Evolutionary conservation across 2,797 vertebrate genomes (phyloP).

Genomic region (Allobates femoralis): DNA sequence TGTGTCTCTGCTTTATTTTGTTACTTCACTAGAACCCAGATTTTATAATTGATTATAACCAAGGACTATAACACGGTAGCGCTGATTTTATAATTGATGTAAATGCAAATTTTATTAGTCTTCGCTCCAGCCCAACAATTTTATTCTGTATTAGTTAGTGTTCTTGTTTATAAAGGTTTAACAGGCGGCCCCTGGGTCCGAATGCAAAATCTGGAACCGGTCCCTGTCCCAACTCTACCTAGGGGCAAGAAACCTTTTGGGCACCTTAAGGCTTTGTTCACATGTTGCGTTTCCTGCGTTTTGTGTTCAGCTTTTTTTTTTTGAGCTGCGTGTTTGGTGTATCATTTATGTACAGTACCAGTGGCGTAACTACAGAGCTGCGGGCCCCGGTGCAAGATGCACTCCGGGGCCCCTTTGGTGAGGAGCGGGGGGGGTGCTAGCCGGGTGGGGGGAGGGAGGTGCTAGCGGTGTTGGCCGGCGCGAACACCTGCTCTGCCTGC

Average conservation of each 20-base stretch:
- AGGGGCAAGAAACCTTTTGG: background rate
- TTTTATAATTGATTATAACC: slow-evolving; percentile 2
- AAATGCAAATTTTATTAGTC: slow-evolving; percentile 47
- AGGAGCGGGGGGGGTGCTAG: no score
- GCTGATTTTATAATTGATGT: slow-evolving; percentile 18
- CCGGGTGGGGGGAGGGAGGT: no score
- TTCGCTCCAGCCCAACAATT: background rate
- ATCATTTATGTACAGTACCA: no score
- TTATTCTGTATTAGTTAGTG: background rate
- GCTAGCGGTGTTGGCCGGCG: no score
- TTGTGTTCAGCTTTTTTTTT: no score
- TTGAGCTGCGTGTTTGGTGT: no score
- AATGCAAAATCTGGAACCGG: background rate
- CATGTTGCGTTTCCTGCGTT: no score
- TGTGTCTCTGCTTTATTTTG: background rate
- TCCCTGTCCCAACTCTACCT: background rate
- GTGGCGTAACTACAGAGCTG: no score
- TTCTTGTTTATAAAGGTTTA: background rate
- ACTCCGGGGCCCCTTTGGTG: no score
- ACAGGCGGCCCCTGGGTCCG: background rate
- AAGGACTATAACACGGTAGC: background rate
- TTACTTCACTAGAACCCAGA: background rate
- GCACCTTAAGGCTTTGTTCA: no score
- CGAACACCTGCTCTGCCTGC: no score
- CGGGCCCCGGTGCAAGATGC: no score